These are phyloP conservation scores for Vultur gryphus DNA, from an alignment of 2,797 vertebrate genomes.

Conservation along the genomic window DNA sequence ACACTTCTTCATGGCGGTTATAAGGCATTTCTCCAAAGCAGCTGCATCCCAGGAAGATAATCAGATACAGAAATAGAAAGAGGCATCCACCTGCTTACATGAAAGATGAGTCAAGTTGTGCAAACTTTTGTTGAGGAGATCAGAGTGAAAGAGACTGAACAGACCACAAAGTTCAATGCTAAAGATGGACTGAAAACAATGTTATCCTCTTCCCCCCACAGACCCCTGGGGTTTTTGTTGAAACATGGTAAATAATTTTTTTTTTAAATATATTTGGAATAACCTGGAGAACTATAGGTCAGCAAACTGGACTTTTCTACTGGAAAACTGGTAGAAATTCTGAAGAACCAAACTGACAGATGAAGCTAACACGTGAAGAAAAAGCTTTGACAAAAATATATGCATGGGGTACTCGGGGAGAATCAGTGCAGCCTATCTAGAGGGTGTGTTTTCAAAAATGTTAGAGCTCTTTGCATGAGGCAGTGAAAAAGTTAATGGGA, in stretches of 20 bases:
- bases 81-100: not conserved
- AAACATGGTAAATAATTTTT: not conserved
- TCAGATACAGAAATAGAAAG: not conserved
- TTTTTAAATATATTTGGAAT: not conserved
- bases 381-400: not conserved
- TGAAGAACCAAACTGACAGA: not conserved
- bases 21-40: not conserved
- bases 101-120: not conserved
- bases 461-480: not conserved
- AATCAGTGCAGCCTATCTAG: not conserved
- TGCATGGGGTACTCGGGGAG: not conserved
- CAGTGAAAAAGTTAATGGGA: not conserved
- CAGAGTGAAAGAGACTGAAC: not conserved
- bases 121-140: not conserved
- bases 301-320: not conserved
- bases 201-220: not conserved
- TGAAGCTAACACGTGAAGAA: not conserved
- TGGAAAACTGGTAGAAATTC: not conserved
- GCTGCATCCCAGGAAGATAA: not conserved
- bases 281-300: not conserved
- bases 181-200: not conserved
- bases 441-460: not conserved
- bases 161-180: not conserved
- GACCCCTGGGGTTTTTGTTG: accelerated
- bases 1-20: not conserved